Evolutionary conservation across 2,888 invertebrate species (phyloP).

Genomic region (Caradrina kadenii): DNA sequence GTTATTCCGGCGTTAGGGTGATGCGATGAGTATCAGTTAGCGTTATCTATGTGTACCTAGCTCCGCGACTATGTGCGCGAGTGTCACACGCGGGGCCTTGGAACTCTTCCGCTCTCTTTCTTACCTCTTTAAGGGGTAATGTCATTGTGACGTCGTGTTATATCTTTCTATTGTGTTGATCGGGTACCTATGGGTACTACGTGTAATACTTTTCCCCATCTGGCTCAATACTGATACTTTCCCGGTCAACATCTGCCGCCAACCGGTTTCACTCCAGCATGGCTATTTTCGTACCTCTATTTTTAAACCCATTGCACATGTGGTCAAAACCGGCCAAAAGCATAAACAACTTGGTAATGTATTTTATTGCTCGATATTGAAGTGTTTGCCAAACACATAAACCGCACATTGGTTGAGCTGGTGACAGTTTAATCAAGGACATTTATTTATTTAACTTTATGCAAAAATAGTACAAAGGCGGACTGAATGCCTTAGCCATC

Average conservation of each 20-base stretch:
- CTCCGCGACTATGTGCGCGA: not conserved
- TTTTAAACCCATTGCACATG: not conserved
- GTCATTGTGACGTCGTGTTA: too few species aligned
- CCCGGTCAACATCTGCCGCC: not conserved
- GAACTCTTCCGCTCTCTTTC: not conserved
- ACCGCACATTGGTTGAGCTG: too few species aligned
- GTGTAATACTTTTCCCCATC: not conserved
- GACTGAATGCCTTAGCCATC: too few species aligned
- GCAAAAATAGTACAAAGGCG: too few species aligned
- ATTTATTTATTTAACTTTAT: too few species aligned
- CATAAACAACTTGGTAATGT: conserved; percentile 13
- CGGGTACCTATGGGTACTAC: too few species aligned
- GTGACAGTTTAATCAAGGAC: too few species aligned
- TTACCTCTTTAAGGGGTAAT: not conserved
- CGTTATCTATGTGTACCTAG: not conserved
- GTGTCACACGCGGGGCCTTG: not conserved
- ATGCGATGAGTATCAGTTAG: not conserved
- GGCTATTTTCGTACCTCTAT: not conserved
- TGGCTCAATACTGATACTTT: not conserved
- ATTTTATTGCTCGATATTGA: not conserved
- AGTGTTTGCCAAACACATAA: not conserved
- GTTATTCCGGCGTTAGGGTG: not conserved
- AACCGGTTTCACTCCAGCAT: not conserved
- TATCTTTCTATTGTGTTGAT: too few species aligned
- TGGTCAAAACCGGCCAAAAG: not conserved